These are phyloP conservation scores for Tetanocera ferruginea DNA, from an alignment of 2,888 invertebrate genomes.

Conservation along the genomic window DNA sequence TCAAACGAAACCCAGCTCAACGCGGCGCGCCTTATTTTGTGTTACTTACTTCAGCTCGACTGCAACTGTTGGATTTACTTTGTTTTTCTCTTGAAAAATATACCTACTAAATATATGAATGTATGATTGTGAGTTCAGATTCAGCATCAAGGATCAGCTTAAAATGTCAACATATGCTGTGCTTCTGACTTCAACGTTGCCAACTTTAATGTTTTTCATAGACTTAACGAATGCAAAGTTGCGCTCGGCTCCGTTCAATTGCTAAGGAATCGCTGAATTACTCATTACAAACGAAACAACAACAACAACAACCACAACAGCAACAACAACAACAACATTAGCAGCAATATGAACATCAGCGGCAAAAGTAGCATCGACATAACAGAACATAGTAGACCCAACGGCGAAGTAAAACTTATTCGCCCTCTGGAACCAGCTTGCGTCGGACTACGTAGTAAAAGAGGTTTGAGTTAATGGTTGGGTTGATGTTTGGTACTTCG, in stretches of 20 bases:
- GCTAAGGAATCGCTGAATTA: conserved; percentile 35
- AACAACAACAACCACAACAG: conserved; percentile 15
- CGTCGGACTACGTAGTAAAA: too few species aligned
- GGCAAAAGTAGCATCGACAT: neutral
- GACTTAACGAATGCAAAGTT: conserved; percentile 1
- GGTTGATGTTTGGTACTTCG: too few species aligned
- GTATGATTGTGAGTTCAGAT: neutral
- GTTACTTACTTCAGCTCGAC: conserved; percentile 2
- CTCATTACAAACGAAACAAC: conserved; percentile 3
- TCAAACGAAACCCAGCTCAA: conserved; percentile 44
- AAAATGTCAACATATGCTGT: neutral
- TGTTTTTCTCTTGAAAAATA: neutral
- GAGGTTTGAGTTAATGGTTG: too few species aligned
- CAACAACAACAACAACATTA: conserved; percentile 30
- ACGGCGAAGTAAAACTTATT: neutral
- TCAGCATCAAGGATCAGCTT: neutral
- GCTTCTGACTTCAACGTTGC: neutral
- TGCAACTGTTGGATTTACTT: neutral
- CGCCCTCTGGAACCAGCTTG: too few species aligned
- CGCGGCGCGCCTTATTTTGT: neutral
- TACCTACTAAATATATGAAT: too few species aligned
- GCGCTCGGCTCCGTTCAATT: neutral
- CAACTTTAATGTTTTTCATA: neutral
- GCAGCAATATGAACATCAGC: conserved; percentile 24
- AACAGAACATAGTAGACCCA: neutral